Base-by-base conservation (phyloP, 2,888 invertebrate genomes). In the Diaphora mendica region DNA sequence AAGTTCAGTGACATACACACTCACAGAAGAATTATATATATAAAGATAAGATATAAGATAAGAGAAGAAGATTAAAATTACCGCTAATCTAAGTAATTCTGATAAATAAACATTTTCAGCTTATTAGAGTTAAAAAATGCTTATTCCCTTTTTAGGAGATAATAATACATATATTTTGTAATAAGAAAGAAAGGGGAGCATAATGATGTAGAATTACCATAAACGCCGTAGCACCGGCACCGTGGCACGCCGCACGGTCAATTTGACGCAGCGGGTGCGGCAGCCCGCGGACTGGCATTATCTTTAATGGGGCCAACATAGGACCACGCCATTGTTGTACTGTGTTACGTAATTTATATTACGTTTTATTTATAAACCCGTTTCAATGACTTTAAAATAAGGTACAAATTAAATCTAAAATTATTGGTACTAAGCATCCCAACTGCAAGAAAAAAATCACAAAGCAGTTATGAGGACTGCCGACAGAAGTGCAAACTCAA, bases 231-330 rank as follows among this genome's bases (percentile, higher is more conserved):
- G n/a, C 39, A n/a, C 55, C 30, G 11, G 51, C 20, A 69, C 66
- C 66, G 59, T 64, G 67, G 76, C 70, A 71, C 66, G 59, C 62
- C 65, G 76, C 70, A 71, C 78, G 76, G 78, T 79, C 82, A 85
- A 85, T 85, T 80, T 84, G 68, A 70, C 86, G 84, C 86, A 84
- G 55, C 80, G 83, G 86, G 84, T 62, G 84, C 79, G 84, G 84
- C 74, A 23, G 26, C 3, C 68, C 15, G 23, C 59, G 30, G 69
- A 23, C 84, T 76, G 77, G 73, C 76, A 83, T 79, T 77, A 77
- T 74, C 77, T 80, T 80, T 80, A 68, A 79, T 73, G 78, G 73
- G 75, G 77, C 42, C 33, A 71, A 26, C 62, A 62, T 66, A 35
- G 7, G 15, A n/a, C 15, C 9, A n/a, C n/a, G 55, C 15, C 17